Base-by-base conservation (phyloP, 2,113 vertebrate genomes). In the Brachyistius frenatus region DNA sequence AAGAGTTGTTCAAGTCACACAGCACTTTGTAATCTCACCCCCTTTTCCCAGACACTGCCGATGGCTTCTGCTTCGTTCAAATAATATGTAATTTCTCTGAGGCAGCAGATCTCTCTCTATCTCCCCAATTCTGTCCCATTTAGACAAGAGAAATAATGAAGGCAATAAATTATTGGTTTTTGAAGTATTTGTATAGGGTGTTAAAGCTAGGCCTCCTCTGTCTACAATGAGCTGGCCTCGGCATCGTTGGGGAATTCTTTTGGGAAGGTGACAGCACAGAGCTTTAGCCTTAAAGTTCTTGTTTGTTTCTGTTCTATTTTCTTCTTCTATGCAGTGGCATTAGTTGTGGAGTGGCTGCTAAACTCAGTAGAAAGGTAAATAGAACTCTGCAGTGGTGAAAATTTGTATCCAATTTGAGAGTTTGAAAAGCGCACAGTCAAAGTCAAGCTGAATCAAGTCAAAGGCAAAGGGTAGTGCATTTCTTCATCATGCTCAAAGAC, bases 1-100 rank as follows among this genome's bases (percentile, higher is more conserved):
- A 77, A 72, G 79, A 81, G 76, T 74, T 86, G 73, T 84, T 83
- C 49, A 73, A 84, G 84, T 86, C 78, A 65, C 84, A 76, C 63
- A 66, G 85, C 68, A 37, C 58, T 86, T 65, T 9, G 58, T 87
- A 86, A 90, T 89, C 77, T 75, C 50, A 82, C 80, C 64, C 78
- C 32, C 7, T 76, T 88, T 54, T 70, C 72, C 56, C 36, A 69
- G 78, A 91, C 75, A 58, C 41, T 35, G 76, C 76, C 16, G 37
- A 72, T 73, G 75, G 55, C 77, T 83, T 77, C 69, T 33, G 54
- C 71, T 73, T 62, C 55, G 73, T 73, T 87, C 82, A 89, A 90
- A 87, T 80, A 80, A 74, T 75, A 82, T 83, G 61, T 64, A 73
- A 71, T 78, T 73, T 83, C 68, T 65, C 73, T 63, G 70, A 84